Base-by-base conservation (phyloP, 2,113 vertebrate genomes). In the Anhinga anhinga region DNA sequence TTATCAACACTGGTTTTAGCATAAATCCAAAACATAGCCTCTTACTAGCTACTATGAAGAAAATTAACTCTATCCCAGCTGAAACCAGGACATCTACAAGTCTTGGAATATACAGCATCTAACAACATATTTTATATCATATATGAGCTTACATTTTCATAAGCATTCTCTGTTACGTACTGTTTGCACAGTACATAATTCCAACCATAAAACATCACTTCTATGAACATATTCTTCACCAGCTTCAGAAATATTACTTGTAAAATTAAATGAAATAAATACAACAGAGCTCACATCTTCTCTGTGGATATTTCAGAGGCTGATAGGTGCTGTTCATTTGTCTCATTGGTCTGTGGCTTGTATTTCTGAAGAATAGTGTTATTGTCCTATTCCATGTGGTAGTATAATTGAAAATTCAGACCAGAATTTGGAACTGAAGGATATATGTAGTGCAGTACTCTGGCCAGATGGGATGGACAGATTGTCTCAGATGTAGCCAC, bases 291-390 rank as follows among this genome's bases (percentile, higher is more conserved):
- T 81, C 86, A 18, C 16, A 78, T 52, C 77, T 92, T 96, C 70
- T 21, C 11, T 59, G 15, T 72, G 67, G 88, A 86, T 93, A 96
- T 97, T 95, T 95, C 76, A 92, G 81, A 93, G 44, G 71, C 44
- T 96, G 85, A 61, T 96, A 34, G 30, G 5, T 56, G 30, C 16
- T 92, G 40, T 61, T 94, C 30, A 13, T 90, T 89, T 97, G 8
- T 93, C 49, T 90, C 40, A 42, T 61, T 47, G 74, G 15, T 29
- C 29, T 78, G 3, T 74, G 42, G 1, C 10, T 36, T 58, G 14
- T 3, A 40, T 74, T 83, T 84, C 36, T 82, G 27, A 69, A 58
- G 34, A 84, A 26, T n/a, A 71, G 10, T 27, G 13, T 1, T 74
- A 74, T 45, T 71, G 55, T 47, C 19, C 14, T 45, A 59, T 47